Base-by-base conservation (phyloP, 1,140 invertebrate species). In the Heterodera schachtii region DNA sequence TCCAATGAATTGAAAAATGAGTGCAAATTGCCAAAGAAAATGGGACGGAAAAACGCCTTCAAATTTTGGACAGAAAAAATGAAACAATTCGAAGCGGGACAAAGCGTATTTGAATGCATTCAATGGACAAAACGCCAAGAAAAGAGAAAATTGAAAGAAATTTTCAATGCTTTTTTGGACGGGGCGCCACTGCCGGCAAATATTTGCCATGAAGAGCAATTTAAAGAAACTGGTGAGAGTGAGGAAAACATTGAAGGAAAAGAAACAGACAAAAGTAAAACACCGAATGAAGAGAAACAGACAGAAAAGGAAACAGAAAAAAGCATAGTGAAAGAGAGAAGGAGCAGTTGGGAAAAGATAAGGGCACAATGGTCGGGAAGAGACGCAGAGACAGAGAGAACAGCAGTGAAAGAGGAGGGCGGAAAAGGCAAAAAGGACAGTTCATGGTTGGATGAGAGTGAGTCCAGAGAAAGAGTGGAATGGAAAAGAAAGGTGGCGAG, bases 11-110 rank as follows among this genome's bases (percentile, higher is more conserved):
- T 64, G 57, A 64, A 64, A 64, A 19, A 19, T n/a, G 57, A 64
- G 57, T 64, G 57, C 57, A 64, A 64, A 64, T 64, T 64, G 57
- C 57, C 57, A 19, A 64, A 64, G 57, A 64, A 64, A 64, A 19
- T 64, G 57, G 57, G 16, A 19, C 11, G 57, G 57, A 64, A 64
- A 64, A 64, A 19, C 16, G 57, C 4, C 2, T 64, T 64, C 16
- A 64, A 19, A 3, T 19, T 13, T 5, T 64, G 57, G 57, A 64
- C 16, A 19, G 57, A 64, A 64, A 64, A 64, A 64, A 16, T 19
- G 57, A 64, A 64, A 64, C 11, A 19, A 64, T 64, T 64, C 11
- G 57, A 64, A 19, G 16, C 57, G 57, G 57, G 57, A 64, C 57
- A 64, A 64, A 64, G 13, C 19, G 57, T 64, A 5, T 64, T 64